Conservation (phyloP, 2,797 vertebrate genomes). For the Dromococcyx pavoninus region DNA sequence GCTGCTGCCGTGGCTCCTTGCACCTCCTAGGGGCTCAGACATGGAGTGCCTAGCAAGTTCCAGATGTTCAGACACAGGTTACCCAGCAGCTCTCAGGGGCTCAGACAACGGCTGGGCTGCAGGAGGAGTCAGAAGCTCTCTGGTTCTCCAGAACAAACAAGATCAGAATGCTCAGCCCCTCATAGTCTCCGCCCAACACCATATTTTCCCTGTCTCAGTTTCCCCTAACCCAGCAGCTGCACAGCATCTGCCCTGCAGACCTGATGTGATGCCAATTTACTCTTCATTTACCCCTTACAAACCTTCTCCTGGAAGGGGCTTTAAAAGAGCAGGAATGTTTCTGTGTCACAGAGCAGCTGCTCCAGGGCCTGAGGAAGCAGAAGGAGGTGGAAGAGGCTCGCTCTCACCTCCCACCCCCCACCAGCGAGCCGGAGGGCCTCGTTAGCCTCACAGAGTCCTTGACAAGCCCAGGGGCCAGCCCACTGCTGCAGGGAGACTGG, state of each 20-base stretch:
- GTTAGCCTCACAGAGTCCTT: rapidly evolving
- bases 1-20: neutral
- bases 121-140: neutral
- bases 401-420: neutral
- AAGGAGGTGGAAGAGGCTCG: rapidly evolving
- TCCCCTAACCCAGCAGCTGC: neutral
- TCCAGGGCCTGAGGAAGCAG: neutral
- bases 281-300: neutral
- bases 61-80: neutral
- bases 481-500: neutral
- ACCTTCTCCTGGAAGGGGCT: neutral
- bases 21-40: too few relatives aligned
- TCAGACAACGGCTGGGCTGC: neutral
- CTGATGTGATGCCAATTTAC: rapidly evolving
- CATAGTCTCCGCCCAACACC: rapidly evolving
- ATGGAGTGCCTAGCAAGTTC: neutral
- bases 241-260: neutral
- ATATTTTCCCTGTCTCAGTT: neutral
- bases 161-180: neutral
- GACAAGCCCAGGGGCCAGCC: neutral
- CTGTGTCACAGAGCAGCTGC: neutral
- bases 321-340: neutral
- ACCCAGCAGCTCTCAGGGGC: neutral
- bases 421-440: neutral
- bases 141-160: rapidly evolving